Evolutionary conservation across 2,797 vertebrate genomes (phyloP), one percentile per base, ranked within the genome.

Genomic region (Lagorchestes hirsutus): DNA sequence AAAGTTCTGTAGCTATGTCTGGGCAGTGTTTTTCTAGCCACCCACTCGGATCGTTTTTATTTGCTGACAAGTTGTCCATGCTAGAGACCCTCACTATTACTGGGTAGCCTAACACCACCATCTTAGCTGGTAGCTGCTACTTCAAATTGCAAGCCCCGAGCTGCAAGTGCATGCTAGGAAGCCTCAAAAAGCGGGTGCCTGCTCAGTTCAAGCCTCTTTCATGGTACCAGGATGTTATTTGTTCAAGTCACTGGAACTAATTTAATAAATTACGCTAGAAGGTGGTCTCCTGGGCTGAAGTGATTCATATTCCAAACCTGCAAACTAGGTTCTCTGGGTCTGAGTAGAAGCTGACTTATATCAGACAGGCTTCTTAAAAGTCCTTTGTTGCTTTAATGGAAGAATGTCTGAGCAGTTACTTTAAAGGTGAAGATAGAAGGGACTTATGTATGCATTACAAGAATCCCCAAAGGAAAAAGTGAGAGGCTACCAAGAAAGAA

Each of bases 401-500:
- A 82, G 74, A 82, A 82, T 46, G 2, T 46, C 74, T 82, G 10
- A 9, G 40, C 92, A 93, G 67, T 93, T 94, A 95, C 82, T 8
- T 91, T 93, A 28, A 91, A 46, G 92, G 56, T 54, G 56, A 11
- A 22, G 28, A 93, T 92, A 91, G 57, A 97, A 94, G 93, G 8
- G n/a, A 31, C 54, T 90, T 87, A 14, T 74, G 67, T 1, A 5
- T 57, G 52, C n/a, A 50, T 55, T 55, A n/a, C 91, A 74, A 92
- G 55, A 94, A 96, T 96, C 91, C 67, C 46, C 74, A 54, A 31
- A 90, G 27, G 50, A 93, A 95, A 93, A 96, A 90, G 40, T 50
- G 22, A 87, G 24, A 87, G 22, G 3, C 40, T 46, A 46, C 74
- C 67, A 74, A 87, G 74, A 87, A 74, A 74, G 67, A 74, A 87